Conservation (phyloP, 2,888 invertebrate species). For the Drosophila conformis region DNA sequence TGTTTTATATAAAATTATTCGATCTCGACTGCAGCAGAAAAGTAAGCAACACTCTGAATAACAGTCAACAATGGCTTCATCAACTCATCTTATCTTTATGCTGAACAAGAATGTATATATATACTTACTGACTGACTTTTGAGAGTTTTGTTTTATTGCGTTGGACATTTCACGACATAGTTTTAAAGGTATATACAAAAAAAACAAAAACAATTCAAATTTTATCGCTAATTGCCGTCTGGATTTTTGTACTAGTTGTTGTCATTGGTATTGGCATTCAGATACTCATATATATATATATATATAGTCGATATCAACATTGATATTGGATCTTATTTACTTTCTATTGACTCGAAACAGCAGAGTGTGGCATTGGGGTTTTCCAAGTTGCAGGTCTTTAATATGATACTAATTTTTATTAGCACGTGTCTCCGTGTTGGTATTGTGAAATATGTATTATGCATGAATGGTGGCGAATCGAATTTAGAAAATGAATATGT, state of each 20-base stretch:
- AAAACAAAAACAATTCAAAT: slow-evolving; percentile 33
- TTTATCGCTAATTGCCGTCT: slow-evolving; percentile 51
- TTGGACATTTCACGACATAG: background rate
- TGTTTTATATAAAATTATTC: background rate
- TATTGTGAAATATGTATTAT: slow-evolving; percentile 16
- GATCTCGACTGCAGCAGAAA: background rate
- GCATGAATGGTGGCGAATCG: slow-evolving; percentile 6
- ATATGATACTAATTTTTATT: slow-evolving; percentile 8
- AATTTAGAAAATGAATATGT: background rate
- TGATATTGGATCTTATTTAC: slow-evolving; percentile 18
- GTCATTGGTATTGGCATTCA: slow-evolving; percentile 14
- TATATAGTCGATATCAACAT: slow-evolving; percentile 6
- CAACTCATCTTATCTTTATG: background rate
- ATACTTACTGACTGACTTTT: background rate
- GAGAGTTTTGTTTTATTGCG: background rate
- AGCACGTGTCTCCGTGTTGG: background rate
- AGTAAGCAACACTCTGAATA: background rate
- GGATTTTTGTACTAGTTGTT: slow-evolving; percentile 29
- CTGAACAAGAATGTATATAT: background rate
- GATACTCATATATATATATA: slow-evolving; percentile 3
- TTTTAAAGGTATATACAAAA: background rate
- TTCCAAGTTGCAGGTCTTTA: background rate
- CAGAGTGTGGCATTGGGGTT: slow-evolving; percentile 6
- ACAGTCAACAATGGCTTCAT: background rate
- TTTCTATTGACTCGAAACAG: slow-evolving; percentile 23